Conservation (phyloP, 2,797 vertebrate genomes). For the Cirrhinus mrigala region DNA sequence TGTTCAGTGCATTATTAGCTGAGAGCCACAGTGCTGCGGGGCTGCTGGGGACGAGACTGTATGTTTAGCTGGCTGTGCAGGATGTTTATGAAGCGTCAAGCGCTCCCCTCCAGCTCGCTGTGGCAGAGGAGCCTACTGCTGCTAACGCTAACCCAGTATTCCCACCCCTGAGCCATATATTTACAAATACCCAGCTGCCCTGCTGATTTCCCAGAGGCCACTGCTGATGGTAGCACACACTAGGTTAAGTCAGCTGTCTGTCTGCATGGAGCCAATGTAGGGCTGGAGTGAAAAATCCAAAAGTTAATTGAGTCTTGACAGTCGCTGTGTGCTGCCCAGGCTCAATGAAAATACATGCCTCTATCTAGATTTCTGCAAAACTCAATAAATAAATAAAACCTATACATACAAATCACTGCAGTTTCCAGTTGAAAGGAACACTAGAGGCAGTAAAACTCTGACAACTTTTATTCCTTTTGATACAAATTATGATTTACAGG, state of each 20-base stretch:
- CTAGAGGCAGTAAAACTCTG: too few species aligned
- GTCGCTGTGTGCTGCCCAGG: too few species aligned
- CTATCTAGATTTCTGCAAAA: too few species aligned
- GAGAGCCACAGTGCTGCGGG: conserved; percentile 48
- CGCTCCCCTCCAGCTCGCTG: conserved; percentile 55
- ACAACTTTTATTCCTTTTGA: too few species aligned
- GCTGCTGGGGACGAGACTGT: conserved; percentile 67
- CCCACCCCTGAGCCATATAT: background rate
- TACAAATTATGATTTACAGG: too few species aligned
- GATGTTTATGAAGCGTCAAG: conserved; percentile 75
- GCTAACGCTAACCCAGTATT: conserved; percentile 15
- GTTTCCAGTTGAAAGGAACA: too few species aligned
- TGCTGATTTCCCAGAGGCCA: conserved; percentile 11
- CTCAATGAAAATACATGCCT: too few species aligned
- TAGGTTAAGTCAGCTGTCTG: conserved; percentile 11
- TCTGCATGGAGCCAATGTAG: background rate
- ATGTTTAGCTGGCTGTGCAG: conserved; percentile 75
- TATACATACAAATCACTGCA: too few species aligned
- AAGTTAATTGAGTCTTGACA: too few species aligned
- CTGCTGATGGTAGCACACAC: conserved; percentile 2
- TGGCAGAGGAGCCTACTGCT: conserved; percentile 25
- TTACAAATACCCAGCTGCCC: conserved; percentile 8
- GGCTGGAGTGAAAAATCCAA: too few species aligned
- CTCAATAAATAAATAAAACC: too few species aligned
- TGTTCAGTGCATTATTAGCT: conserved; percentile 55